Base-by-base conservation (phyloP, 1,140 invertebrate genomes). In the Leptinotarsa defecta region DNA sequence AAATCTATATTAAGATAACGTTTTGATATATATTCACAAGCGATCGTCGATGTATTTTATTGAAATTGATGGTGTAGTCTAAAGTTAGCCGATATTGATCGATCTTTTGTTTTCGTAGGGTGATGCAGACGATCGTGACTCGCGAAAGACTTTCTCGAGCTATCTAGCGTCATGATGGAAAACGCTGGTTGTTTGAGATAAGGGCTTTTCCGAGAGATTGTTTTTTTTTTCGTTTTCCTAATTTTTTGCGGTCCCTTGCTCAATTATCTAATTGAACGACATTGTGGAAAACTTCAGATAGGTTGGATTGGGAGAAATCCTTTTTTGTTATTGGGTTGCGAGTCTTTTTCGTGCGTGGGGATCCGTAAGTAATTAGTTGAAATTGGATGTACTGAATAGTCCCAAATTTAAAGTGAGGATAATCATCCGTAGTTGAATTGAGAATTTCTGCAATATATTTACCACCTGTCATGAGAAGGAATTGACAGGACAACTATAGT, bases 41-140 rank as follows among this genome's bases (percentile, higher is more conserved):
- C 2, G 15, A 17, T 57, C 52, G n/a, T 57, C 52, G 15, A 57
- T 57, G n/a, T 57, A n/a, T 57, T 57, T 57, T 57, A 57, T 57
- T 57, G n/a, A 57, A 57, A 57, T 57, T 57, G 52, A 57, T 57
- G 52, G 17, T 57, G 52, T 57, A 57, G 15, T 15, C 52, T 4
- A 57, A 57, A 57, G 52, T 57, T 57, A 19, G 15, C 52, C 52
- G 52, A 57, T 57, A 57, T 57, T 57, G 52, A 57, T 57, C 52
- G 52, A 57, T 57, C 52, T 5, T 57, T 57, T n/a, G 52, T 57
- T 57, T 57, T 57, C 52, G 52, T 19, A 57, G 52, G 52, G 52
- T 19, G 34, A 43, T 43, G 52, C 52, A 57, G 52, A 57, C 52
- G 52, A 19, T 57, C 52, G 52, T 57, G 52, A 57, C 52, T 57